Evolutionary conservation across 2,888 invertebrate genomes (phyloP), one percentile per base, ranked within the genome.

Genomic region (Hyposoter didymator): DNA sequence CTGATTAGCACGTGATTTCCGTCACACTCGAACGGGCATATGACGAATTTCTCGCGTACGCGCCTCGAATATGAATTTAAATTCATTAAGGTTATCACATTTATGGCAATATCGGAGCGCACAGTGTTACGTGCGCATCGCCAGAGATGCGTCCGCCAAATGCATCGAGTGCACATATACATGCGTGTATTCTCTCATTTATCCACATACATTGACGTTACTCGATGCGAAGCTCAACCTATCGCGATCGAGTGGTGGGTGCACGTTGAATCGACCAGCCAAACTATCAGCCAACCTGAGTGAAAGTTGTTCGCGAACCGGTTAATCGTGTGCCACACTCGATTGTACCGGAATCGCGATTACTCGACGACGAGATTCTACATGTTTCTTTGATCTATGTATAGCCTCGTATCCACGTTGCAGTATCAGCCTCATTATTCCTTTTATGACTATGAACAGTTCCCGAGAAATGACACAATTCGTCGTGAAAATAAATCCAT

Each of bases 281-380:
- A 67, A 83, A 83, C 35, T 67, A 39, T 52, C 28, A 69, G 67
- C 64, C 52, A 47, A 59, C 62, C 52, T 28, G 45, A 75, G 84
- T 84, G 84, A 84, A 84, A 84, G 84, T 84, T 70, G 84, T 70
- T 84, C 52, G 69, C 79, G 62, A 84, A 84, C 84, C 84, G 84
- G 84, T 84, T 84, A 79, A 84, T 69, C 79, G 75, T 49, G 73
- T 19, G 66, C 52, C 49, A 45, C 49, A 45, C 83, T 55, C 78
- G 74, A 69, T 69, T 49, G 39, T 49, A 55, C 79, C 72, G 67
- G 55, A 74, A 74, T 78, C 74, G 62, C 83, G 78, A 79, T 79
- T 49, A 74, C 43, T 49, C 73, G 73, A 64, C 64, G 62, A 52
- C 52, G 76, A 62, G 49, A 74, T 62, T 79, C 59, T 49, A 14